Evolutionary conservation across 92 coral and sea anemone genomes (phyloP), one percentile per base, ranked within the genome.

Genomic region (Epizoanthus stellaris): DNA sequence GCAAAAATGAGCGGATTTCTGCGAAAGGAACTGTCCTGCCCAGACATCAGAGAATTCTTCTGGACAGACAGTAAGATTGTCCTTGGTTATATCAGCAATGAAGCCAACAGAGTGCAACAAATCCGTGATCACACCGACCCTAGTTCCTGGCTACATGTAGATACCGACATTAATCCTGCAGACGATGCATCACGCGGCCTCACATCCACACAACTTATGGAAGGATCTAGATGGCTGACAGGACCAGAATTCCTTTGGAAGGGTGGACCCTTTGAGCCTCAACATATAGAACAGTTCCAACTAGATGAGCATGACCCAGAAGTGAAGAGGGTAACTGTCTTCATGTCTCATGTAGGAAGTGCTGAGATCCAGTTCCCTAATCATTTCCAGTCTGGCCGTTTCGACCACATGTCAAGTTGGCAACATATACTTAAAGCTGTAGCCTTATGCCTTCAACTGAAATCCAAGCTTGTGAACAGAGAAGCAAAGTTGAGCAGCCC

Each of bases 191-290:
- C 62, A 3, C 62, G 62, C 5, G 62, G 62, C 5, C 7, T 58
- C 5, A 58, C 62, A 3, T 15, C 62, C 4, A 3, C 7, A 58
- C 62, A 58, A 4, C 16, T n/a, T n/a, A n/a, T n/a, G n/a, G n/a
- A n/a, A n/a, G n/a, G n/a, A n/a, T n/a, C n/a, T n/a, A n/a, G n/a
- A n/a, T n/a, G n/a, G n/a, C n/a, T n/a, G n/a, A n/a, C n/a, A n/a
- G n/a, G n/a, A n/a, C 76, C 89, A 19, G 73, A 40, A 30, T 86
- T 86, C 56, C 80, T 86, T 9, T 86, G 85, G 89, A 43, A 79
- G 47, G 10, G 21, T 13, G 84, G 77, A 4, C 5, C 65, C 39
- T 85, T 85, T 14, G 1, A 68, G 34, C 67, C 70, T 67, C 70
- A 52, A 60, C 43, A 53, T 4, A 63, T 9, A 12, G 84, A 61